phyloP scores from a whole-genome alignment of 2,888 invertebrate genomes.

The Zeuzera pyrina region DNA sequence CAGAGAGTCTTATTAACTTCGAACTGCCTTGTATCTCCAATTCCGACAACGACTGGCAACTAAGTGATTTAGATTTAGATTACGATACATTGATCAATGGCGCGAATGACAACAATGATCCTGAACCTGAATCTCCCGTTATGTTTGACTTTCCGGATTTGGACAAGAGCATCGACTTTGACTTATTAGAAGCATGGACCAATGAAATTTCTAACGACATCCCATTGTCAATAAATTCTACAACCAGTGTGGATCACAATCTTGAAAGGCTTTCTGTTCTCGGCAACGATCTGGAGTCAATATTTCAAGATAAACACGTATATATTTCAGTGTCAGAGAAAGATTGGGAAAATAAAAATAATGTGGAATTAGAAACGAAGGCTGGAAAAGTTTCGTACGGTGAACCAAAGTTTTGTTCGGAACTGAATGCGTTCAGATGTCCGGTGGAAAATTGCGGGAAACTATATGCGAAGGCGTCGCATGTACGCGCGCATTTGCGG shows the following conservation, averaged over 20 bases:
- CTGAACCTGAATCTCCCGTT: slow-evolving; percentile 36
- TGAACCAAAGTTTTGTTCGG: slow-evolving; percentile 51
- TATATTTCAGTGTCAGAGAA: slow-evolving; percentile 26
- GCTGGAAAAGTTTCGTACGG: slow-evolving; percentile 45
- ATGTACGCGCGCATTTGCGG: slow-evolving; percentile 89
- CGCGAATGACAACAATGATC: slow-evolving; percentile 41
- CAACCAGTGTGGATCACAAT: slow-evolving; percentile 25
- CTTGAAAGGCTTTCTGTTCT: slow-evolving; percentile 27
- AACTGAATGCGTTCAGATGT: slow-evolving; percentile 77
- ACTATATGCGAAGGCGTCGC: slow-evolving; percentile 91
- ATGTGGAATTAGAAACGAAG: slow-evolving; percentile 18
- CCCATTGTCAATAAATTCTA: slow-evolving; percentile 21
- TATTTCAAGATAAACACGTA: slow-evolving; percentile 34
- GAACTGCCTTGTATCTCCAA: slow-evolving; percentile 44
- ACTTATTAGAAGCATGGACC: slow-evolving; percentile 50
- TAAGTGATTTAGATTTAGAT: slow-evolving; percentile 51
- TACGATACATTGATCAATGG: slow-evolving; percentile 53
- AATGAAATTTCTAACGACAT: slow-evolving; percentile 46
- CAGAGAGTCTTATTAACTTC: slow-evolving; percentile 61
- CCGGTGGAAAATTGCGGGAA: slow-evolving; percentile 82
- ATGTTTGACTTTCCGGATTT: slow-evolving; percentile 56
- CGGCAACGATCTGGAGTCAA: slow-evolving; percentile 29
- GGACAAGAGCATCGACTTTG: slow-evolving; percentile 48
- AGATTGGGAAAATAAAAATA: slow-evolving; percentile 12
- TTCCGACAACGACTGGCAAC: slow-evolving; percentile 46